A percentile compares a stretch with the other conserved stretches of the same genome.
Conservation (phyloP, 35 echinoderm and acorn worm species). For the Hemicentrotus pulcherrimus region DNA sequence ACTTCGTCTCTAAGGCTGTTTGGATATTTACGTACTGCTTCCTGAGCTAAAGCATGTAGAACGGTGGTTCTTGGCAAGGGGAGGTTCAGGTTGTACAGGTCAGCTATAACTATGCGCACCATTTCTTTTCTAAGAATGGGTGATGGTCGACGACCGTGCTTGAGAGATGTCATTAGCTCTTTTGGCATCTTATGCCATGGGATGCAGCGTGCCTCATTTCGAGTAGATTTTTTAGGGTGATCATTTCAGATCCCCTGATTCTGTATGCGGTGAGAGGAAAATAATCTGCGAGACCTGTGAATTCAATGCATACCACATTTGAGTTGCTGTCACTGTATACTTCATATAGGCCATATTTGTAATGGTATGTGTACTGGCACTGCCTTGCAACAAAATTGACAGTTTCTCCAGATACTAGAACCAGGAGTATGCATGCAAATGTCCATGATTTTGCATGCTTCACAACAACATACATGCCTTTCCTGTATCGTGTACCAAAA, state of each 20-base stretch:
- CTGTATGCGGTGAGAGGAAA: slow-evolving; percentile 38
- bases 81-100: too few relatives aligned
- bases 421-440: slow-evolving; percentile 38
- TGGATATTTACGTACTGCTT: slow-evolving; percentile 18
- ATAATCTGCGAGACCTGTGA: not conserved
- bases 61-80: too few relatives aligned
- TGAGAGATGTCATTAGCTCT: not conserved
- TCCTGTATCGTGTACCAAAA: slow-evolving; percentile 60
- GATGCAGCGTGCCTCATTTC: not conserved
- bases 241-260: not conserved
- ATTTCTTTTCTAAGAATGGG: slow-evolving; percentile 16
- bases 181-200: slow-evolving; percentile 30
- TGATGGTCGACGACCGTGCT: not conserved
- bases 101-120: not conserved
- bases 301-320: slow-evolving; percentile 14
- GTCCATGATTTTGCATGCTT: slow-evolving; percentile 9
- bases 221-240: slow-evolving; percentile 11
- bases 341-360: not conserved
- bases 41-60: not conserved
- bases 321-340: not conserved
- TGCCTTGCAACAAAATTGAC: not conserved
- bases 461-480: slow-evolving; percentile 55
- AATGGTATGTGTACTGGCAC: not conserved
- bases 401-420: slow-evolving; percentile 17
- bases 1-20: slow-evolving; percentile 34